Base-by-base conservation (phyloP, 2,113 vertebrate genomes). In the Cololabis saira region DNA sequence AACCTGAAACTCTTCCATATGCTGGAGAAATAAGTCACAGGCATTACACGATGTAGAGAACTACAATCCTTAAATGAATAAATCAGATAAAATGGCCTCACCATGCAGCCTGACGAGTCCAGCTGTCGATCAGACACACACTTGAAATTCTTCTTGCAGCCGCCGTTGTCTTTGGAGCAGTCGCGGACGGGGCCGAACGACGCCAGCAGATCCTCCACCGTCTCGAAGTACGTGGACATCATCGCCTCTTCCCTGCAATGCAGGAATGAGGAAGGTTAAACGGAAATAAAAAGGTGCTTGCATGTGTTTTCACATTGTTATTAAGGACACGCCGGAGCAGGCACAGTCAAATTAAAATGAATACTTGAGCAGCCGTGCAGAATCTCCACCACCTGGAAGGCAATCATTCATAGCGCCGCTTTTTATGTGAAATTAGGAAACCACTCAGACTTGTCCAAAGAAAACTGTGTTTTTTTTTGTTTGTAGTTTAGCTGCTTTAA, bases 111-210 rank as follows among this genome's bases (percentile, higher is more conserved):
- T 0, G 96, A 95, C 1, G 98, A 98, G 74, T 99, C 98, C 40
- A 98, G 85, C 74, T 94, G 93, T 61, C 98, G 95, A 58, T 99
- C 98, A 0, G 97, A 94, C 2, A 99, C 96, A 0, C 98, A 99
- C 63, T 98, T 98, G 91, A 98, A 99, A 89, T 99, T 99, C 70
- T 97, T 96, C 41, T 95, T 96, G 78, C 98, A 99, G 82, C 97
- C 97, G 0, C 98, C 98, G 0, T 99, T 99, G 78, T 98, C 96
- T 84, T 95, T 95, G 50, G 97, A 93, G 71, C 98, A 99, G 90
- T 99, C 97, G 2, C 98, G 95, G 7, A 96, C 97, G 0, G 98
- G 97, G 40, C 98, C 98, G 0, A 99, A 99, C 33, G 98, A 99
- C 1, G 94, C 96, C 9, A 99, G 94, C 15, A 99, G 91, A 73